Percentiles rank a stretch among this genome's conserved stretches.
phyloP scores from a whole-genome alignment of 2,113 vertebrate species.

The Strix aluco region DNA sequence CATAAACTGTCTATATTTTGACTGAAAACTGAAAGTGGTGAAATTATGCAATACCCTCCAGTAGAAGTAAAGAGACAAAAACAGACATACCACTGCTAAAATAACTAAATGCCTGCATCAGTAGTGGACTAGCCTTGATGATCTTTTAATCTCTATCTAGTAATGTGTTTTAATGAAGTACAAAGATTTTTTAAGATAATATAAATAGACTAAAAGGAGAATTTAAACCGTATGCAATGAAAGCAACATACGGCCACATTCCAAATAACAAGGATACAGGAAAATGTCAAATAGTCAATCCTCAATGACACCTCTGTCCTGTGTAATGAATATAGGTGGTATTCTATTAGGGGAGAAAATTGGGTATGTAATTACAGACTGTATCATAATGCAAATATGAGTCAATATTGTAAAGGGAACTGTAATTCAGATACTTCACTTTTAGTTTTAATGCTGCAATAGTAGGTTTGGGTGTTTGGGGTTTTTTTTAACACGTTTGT shows the following conservation, averaged over 20 bases:
- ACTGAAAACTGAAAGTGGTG: background rate
- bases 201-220: background rate
- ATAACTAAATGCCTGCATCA: background rate
- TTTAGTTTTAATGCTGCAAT: background rate
- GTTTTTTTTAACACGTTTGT: background rate
- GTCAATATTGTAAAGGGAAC: background rate
- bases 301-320: background rate
- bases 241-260: background rate
- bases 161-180: background rate
- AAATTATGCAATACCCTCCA: background rate
- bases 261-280: background rate
- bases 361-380: background rate
- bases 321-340: background rate
- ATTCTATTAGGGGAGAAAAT: background rate
- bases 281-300: background rate
- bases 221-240: background rate
- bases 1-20: background rate
- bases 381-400: background rate
- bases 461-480: background rate
- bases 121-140: background rate
- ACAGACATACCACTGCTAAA: background rate
- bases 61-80: background rate
- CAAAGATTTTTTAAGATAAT: background rate
- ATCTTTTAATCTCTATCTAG: background rate
- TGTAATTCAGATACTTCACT: background rate